phyloP scores from a whole-genome alignment of 2,888 invertebrate species.

The Synanthedon tipuliformis region DNA sequence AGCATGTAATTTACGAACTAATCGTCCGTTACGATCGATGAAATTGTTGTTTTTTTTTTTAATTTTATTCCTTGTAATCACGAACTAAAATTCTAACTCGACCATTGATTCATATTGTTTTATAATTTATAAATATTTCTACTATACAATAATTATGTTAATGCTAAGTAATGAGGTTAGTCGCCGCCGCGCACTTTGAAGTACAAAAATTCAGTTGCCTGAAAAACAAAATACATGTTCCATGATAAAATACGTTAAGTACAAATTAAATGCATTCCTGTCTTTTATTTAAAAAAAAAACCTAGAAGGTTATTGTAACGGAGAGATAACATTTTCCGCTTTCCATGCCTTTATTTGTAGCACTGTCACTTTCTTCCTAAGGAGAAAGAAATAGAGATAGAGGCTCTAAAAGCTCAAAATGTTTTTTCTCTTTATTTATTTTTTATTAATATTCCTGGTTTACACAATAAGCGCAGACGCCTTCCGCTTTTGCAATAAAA shows the following conservation, averaged over 20 bases:
- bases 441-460: not conserved
- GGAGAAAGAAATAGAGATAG: too few species aligned
- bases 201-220: conserved; percentile 48
- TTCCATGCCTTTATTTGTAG: too few species aligned
- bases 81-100: conserved; percentile 8
- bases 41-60: conserved; percentile 1
- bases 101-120: conserved; percentile 2
- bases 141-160: not conserved
- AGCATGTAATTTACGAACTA: conserved; percentile 21
- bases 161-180: conserved; percentile 15
- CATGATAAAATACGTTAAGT: conserved; percentile 31
- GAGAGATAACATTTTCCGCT: too few species aligned
- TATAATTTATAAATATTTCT: not conserved
- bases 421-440: too few species aligned
- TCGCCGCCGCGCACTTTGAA: conserved; percentile 45
- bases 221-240: conserved; percentile 35
- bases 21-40: conserved; percentile 14
- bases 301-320: too few species aligned
- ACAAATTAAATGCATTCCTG: conserved; percentile 12
- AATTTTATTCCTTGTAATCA: conserved; percentile 2
- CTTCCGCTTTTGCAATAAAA: not conserved
- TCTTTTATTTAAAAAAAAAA: not conserved
- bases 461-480: not conserved
- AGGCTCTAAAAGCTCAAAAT: too few species aligned
- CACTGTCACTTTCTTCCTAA: too few species aligned